These are phyloP conservation scores for Gobiocypris rarus DNA, from an alignment of 2,113 vertebrate genomes.

Conservation along the genomic window DNA sequence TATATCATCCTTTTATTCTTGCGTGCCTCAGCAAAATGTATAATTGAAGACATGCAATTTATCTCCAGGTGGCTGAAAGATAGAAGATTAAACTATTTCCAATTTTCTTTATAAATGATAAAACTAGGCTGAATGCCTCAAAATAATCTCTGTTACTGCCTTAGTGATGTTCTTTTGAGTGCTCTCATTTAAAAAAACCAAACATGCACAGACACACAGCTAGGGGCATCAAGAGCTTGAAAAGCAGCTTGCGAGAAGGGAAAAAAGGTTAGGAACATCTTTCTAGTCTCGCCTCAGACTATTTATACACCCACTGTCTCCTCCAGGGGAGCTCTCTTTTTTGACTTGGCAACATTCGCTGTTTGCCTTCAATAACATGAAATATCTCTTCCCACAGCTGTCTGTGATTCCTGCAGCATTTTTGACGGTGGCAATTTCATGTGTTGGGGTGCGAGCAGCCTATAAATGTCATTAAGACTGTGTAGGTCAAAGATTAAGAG, in stretches of 20 bases:
- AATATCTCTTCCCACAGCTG: constrained; percentile 15
- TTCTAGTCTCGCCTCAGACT: constrained; percentile 16
- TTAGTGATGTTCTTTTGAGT: constrained; percentile 25
- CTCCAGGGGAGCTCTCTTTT: constrained; percentile 23
- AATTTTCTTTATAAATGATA: not conserved
- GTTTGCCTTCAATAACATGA: not conserved
- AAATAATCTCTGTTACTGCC: not conserved
- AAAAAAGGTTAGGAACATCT: constrained; percentile 7
- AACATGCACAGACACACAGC: constrained; percentile 20
- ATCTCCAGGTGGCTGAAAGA: not conserved
- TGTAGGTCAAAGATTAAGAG: constrained; percentile 37
- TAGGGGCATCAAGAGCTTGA: constrained; percentile 10
- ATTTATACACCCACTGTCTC: constrained; percentile 41
- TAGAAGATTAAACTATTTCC: not conserved
- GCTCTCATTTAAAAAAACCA: constrained; percentile 4
- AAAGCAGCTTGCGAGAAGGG: constrained; percentile 14
- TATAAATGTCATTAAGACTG: constrained; percentile 25
- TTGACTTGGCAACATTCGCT: constrained; percentile 14
- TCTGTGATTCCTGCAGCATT: constrained; percentile 19
- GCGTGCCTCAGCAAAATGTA: not conserved
- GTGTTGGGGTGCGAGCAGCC: not conserved
- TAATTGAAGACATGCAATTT: constrained; percentile 1
- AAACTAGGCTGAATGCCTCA: not conserved
- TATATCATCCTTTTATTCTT: not conserved
- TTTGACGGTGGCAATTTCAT: not conserved